A percentile compares a stretch with the other conserved stretches of the same genome.
These are phyloP conservation scores for Haliclona indistincta DNA, from an alignment of 37 sponge, comb jelly and placozoan species.

Conservation along the genomic window DNA sequence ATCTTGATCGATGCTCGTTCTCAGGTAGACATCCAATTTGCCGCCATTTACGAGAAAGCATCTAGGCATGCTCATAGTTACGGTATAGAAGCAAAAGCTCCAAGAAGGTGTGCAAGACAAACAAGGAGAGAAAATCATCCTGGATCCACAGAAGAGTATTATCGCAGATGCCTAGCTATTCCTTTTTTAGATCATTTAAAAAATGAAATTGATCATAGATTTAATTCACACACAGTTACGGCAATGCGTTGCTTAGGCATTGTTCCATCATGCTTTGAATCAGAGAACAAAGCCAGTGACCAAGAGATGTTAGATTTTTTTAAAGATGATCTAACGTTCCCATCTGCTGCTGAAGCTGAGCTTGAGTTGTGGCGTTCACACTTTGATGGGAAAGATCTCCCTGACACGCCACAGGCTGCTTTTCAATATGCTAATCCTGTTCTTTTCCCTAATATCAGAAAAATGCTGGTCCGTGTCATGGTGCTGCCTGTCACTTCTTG, in stretches of 20 bases:
- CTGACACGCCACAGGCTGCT: conserved; percentile 34
- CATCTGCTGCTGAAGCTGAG: conserved; percentile 23
- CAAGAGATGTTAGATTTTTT: conserved; percentile 27
- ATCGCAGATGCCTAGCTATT: conserved; percentile 41
- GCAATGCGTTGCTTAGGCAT: conserved; percentile 34
- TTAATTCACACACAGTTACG: conserved; percentile 14
- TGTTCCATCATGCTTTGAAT: conserved; percentile 31
- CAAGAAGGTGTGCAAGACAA: conserved; percentile 45
- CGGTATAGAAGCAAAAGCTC: no score
- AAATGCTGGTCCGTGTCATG: conserved; percentile 10
- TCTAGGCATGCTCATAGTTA: not conserved
- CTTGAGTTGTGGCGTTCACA: conserved; percentile 43
- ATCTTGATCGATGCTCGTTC: conserved; percentile 24
- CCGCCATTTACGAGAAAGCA: conserved; percentile 27
- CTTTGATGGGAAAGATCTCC: not conserved
- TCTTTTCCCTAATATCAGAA: conserved; percentile 37
- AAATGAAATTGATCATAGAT: conserved; percentile 35
- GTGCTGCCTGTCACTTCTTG: conserved; percentile 45
- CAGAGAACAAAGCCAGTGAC: not conserved
- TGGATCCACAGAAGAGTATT: conserved; percentile 60
- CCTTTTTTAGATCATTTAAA: conserved; percentile 53
- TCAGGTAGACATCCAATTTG: conserved; percentile 19
- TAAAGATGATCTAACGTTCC: conserved; percentile 29
- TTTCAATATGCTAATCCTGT: conserved; percentile 19
- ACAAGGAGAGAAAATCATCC: conserved; percentile 41